Conservation (phyloP, 2,113 vertebrate genomes). For the Brachionichthys hirsutus region DNA sequence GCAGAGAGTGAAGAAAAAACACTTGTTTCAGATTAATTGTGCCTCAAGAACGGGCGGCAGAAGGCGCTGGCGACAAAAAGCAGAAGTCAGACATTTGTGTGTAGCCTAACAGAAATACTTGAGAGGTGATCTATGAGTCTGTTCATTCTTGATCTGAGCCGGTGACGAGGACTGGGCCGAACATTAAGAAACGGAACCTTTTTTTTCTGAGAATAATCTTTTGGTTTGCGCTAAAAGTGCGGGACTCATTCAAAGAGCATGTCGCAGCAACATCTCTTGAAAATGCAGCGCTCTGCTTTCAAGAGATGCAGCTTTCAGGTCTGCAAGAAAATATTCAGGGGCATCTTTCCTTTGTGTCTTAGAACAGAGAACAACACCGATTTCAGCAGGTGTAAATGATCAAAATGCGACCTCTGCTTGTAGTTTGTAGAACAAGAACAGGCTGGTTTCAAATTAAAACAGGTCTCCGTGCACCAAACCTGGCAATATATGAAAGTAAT, state of each 20-base stretch:
- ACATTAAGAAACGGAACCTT: too few species aligned
- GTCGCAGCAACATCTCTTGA: not conserved
- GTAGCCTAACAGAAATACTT: too few species aligned
- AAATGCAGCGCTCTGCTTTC: constrained; percentile 23
- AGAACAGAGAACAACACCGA: constrained; percentile 1
- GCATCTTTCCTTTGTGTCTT: constrained; percentile 2
- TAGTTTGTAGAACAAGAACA: not conserved
- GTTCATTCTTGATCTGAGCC: too few species aligned
- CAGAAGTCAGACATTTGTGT: too few species aligned
- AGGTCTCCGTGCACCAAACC: not conserved
- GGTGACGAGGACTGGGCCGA: too few species aligned
- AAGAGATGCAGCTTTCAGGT: constrained; percentile 18
- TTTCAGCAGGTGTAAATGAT: constrained; percentile 12
- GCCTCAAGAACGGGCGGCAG: too few species aligned
- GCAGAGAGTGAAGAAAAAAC: not conserved
- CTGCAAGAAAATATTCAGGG: constrained; percentile 3
- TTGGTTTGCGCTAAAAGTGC: not conserved
- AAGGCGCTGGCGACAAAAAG: too few species aligned
- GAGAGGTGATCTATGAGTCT: too few species aligned
- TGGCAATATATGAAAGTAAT: not conserved
- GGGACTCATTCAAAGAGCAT: constrained; percentile 6
- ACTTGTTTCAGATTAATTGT: too few species aligned
- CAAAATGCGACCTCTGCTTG: constrained; percentile 2
- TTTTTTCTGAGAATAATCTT: constrained; percentile 3
- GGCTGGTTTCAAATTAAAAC: constrained; percentile 3